A percentile compares a stretch with the other conserved stretches of the same genome.
These are phyloP conservation scores for Choloepus didactylus DNA, from an alignment of 2,797 vertebrate genomes.

Conservation along the genomic window DNA sequence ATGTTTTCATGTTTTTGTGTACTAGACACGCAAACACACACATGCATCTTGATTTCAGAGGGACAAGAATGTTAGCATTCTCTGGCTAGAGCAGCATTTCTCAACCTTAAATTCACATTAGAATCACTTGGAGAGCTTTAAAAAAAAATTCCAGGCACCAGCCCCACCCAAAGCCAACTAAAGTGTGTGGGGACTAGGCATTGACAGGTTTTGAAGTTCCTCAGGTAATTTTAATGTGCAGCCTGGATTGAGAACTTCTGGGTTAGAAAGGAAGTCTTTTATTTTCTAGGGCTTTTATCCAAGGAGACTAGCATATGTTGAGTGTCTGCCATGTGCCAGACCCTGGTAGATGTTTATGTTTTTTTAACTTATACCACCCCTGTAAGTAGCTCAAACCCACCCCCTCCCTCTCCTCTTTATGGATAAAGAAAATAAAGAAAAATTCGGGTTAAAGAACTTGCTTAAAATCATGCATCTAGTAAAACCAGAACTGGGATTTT, in stretches of 20 bases:
- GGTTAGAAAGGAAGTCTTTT: neutral
- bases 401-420: neutral
- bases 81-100: neutral
- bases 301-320: neutral
- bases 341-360: neutral
- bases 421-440: constrained; percentile 34
- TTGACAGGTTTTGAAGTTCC: constrained; percentile 49
- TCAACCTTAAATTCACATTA: constrained; percentile 27
- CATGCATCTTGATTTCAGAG: constrained; percentile 39
- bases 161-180: neutral
- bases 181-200: neutral
- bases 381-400: neutral
- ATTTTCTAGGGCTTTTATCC: neutral
- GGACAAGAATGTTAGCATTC: constrained; percentile 19
- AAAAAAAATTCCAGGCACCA: neutral
- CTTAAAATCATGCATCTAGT: neutral
- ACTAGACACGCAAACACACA: neutral
- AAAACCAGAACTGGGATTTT: constrained; percentile 29
- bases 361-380: constrained; percentile 10
- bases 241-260: neutral
- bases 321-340: neutral
- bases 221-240: constrained; percentile 1
- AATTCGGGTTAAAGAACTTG: neutral
- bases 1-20: constrained; percentile 50
- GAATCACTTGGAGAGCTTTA: constrained; percentile 41